A percentile compares a stretch with the other conserved stretches of the same genome.
phyloP scores from a whole-genome alignment of 2,888 invertebrate genomes.

The Eretmocerus hayati region DNA sequence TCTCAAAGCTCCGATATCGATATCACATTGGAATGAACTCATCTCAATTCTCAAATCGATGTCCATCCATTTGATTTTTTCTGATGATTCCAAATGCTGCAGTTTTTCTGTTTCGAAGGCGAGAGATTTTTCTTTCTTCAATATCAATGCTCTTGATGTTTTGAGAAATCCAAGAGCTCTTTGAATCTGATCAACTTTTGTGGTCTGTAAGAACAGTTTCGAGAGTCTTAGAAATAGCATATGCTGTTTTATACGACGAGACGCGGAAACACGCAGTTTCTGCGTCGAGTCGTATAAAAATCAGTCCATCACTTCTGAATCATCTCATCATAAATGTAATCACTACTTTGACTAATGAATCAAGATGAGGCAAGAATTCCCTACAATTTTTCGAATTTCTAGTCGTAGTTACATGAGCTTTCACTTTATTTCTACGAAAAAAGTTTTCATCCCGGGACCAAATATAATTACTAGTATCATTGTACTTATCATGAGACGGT shows the following conservation, averaged over 20 bases:
- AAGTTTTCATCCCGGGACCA: too few relatives aligned
- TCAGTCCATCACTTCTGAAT: too few relatives aligned
- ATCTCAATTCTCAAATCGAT: constrained; percentile 32
- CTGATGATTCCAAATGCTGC: constrained; percentile 23
- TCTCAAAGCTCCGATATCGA: constrained; percentile 34
- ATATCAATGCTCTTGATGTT: constrained; percentile 27
- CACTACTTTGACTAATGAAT: too few relatives aligned
- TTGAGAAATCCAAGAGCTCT: constrained; percentile 35
- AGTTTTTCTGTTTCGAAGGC: constrained; percentile 28
- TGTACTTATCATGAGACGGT: too few relatives aligned
- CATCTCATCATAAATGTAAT: too few relatives aligned
- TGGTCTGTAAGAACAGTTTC: constrained; percentile 25
- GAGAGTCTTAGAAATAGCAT: neutral
- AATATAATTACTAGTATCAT: too few relatives aligned
- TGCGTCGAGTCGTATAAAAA: neutral
- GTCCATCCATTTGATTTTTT: constrained; percentile 26
- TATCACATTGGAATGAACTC: constrained; percentile 29
- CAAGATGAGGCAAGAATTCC: too few relatives aligned
- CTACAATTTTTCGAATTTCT: too few relatives aligned
- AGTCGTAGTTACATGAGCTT: too few relatives aligned
- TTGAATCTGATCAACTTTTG: constrained; percentile 30
- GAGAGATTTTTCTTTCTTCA: constrained; percentile 29
- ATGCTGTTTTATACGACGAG: too few relatives aligned
- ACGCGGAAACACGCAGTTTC: too few relatives aligned
- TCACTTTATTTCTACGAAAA: too few relatives aligned